Conservation (phyloP, 2,797 vertebrate genomes). For the Schizopygopsis pylzovi region DNA sequence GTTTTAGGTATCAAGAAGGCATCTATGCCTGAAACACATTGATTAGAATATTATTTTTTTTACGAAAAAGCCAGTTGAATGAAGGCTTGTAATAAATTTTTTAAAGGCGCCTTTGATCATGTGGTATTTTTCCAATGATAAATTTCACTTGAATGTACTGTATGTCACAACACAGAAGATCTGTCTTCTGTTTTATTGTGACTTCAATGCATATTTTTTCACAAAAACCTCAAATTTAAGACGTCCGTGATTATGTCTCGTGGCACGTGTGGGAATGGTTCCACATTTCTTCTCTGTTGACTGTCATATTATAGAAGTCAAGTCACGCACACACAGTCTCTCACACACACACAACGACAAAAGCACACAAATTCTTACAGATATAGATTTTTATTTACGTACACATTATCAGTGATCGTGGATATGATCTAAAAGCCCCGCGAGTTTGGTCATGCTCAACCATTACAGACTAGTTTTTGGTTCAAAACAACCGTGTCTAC, state of each 20-base stretch:
- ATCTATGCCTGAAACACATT: neutral
- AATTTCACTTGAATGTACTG: too few species aligned
- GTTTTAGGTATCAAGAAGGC: neutral
- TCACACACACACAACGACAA: neutral
- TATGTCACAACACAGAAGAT: too few species aligned
- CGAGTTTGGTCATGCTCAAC: constrained; percentile 39
- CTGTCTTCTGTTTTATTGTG: neutral
- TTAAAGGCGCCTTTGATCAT: too few species aligned
- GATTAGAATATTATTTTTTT: neutral
- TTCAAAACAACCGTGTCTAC: neutral
- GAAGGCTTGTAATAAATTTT: too few species aligned
- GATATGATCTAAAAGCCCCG: constrained; percentile 42
- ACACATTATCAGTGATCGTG: constrained; percentile 39
- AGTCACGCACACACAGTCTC: too few species aligned
- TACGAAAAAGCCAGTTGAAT: too few species aligned
- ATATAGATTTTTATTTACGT: constrained; percentile 49
- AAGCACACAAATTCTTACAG: neutral
- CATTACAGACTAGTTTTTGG: constrained; percentile 18
- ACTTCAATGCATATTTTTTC: neutral
- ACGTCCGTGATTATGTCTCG: neutral
- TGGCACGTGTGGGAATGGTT: neutral
- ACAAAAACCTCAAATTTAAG: neutral
- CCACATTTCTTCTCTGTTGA: neutral
- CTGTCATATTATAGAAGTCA: neutral
- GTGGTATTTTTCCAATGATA: too few species aligned